phyloP scores from a whole-genome alignment of 1,140 invertebrate genomes.

The Epicauta chinensis region DNA sequence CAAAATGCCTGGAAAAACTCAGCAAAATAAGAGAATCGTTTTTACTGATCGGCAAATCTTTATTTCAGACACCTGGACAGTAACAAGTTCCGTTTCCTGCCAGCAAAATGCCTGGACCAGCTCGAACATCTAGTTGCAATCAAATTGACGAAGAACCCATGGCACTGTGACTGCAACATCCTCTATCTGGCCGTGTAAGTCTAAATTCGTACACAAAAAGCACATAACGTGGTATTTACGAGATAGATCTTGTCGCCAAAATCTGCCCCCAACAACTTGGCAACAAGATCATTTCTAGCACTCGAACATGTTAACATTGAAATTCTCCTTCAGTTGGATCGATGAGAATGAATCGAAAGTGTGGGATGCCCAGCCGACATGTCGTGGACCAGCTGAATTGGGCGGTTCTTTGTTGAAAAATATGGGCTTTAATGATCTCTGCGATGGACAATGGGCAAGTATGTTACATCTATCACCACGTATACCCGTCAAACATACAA shows the following conservation, averaged over 20 bases:
- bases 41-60: no score
- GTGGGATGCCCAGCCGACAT: conserved; percentile 67
- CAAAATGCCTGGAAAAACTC: no score
- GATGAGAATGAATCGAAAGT: conserved; percentile 59
- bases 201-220: neutral
- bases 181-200: conserved; percentile 65
- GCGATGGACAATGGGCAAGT: conserved; percentile 77
- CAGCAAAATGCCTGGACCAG: conserved; percentile 61
- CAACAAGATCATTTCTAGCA: no score
- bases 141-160: conserved; percentile 74
- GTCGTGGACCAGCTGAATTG: conserved; percentile 66
- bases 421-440: conserved; percentile 73
- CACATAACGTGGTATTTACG: no score
- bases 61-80: conserved; percentile 71
- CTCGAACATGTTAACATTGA: no score
- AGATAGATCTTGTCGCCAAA: no score
- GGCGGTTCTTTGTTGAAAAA: conserved; percentile 61
- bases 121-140: conserved; percentile 61
- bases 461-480: conserved; percentile 68
- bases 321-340: conserved; percentile 63
- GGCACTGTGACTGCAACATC: conserved; percentile 79
- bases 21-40: no score
- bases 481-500: conserved; percentile 44
- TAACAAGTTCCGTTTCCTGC: conserved; percentile 68
- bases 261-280: no score